phyloP scores from a whole-genome alignment of 2,888 invertebrate species.

The Iphiclides podalirius region DNA sequence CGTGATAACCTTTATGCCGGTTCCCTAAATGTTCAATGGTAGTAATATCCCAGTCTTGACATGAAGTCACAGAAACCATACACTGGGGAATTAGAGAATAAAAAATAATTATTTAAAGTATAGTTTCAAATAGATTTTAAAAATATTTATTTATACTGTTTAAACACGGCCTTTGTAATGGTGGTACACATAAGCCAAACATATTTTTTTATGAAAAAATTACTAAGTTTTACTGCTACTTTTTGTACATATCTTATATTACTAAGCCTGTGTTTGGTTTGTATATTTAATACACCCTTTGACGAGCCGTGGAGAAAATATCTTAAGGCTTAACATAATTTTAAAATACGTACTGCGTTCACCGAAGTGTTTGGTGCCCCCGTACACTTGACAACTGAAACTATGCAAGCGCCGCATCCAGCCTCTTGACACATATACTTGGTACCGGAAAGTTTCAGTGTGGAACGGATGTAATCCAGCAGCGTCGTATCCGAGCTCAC shows the following conservation, averaged over 20 bases:
- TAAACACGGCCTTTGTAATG: no score
- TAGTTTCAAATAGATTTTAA: no score
- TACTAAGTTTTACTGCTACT: no score
- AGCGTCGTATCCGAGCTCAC: constrained; percentile 79
- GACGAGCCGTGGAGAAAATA: no score
- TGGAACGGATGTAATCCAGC: constrained; percentile 79
- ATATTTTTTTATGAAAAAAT: background rate
- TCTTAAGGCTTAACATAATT: no score
- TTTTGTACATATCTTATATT: no score
- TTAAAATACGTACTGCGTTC: constrained; percentile 8
- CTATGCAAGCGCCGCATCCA: constrained; percentile 84
- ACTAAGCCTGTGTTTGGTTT: no score
- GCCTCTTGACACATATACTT: constrained; percentile 86
- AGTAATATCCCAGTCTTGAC: constrained; percentile 82
- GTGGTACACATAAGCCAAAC: no score
- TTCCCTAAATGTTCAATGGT: constrained; percentile 87
- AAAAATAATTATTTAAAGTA: no score
- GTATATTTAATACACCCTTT: no score
- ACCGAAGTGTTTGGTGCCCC: constrained; percentile 32
- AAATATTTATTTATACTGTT: no score
- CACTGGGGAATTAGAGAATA: constrained; percentile 55
- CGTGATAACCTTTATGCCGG: constrained; percentile 80
- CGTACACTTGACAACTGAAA: constrained; percentile 53
- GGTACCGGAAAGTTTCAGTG: constrained; percentile 80
- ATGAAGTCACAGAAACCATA: constrained; percentile 71